Conservation (phyloP, 2,797 vertebrate species). For the Morus bassanus region DNA sequence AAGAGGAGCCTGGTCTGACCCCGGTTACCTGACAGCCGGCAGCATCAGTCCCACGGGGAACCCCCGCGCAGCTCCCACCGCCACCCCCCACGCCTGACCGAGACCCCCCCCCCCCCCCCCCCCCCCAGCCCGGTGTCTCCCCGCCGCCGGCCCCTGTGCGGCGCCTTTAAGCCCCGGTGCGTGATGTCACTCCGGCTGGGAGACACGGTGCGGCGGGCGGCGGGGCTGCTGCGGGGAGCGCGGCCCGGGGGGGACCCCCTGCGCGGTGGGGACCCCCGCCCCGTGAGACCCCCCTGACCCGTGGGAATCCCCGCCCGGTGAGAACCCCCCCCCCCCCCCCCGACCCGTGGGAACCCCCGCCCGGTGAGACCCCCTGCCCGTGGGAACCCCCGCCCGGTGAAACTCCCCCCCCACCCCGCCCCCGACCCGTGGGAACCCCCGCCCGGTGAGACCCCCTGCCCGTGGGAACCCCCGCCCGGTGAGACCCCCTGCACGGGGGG, state of each 20-base stretch:
- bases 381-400: too few species aligned
- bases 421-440: too few species aligned
- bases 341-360: too few species aligned
- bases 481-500: too few species aligned
- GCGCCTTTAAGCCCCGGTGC: conserved; percentile 61
- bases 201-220: neutral
- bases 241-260: neutral
- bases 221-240: neutral
- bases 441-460: too few species aligned
- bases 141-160: neutral
- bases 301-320: neutral
- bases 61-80: too few species aligned
- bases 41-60: neutral
- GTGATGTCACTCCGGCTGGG: conserved; percentile 18
- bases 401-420: too few species aligned
- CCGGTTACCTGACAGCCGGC: neutral
- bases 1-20: neutral
- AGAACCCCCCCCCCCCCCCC: too few species aligned
- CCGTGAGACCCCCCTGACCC: too few species aligned
- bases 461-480: too few species aligned
- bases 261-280: neutral
- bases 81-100: neutral
- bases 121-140: neutral
- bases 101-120: neutral
- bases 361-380: too few species aligned